Percentiles rank a stretch among this genome's conserved stretches.
Evolutionary conservation across 1,140 invertebrate genomes (phyloP).

Genomic region (Tetragonula clypearis): DNA sequence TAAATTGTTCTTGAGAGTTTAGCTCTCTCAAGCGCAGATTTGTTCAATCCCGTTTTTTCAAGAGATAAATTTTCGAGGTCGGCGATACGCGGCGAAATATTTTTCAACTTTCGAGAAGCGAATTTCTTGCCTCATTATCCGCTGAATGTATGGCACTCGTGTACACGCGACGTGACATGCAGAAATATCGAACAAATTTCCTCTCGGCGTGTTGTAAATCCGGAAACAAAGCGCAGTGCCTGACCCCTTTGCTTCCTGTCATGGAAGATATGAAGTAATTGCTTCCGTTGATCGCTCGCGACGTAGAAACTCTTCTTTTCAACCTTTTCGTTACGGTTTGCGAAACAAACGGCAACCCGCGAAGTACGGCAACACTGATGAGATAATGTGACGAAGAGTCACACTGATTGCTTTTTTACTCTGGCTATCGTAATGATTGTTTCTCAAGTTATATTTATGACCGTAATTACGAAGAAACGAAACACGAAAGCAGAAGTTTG

Average conservation of each 20-base stretch:
- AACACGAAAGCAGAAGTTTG: neutral
- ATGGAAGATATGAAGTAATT: slow-evolving; percentile 40
- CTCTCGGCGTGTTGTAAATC: slow-evolving; percentile 30
- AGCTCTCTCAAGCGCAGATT: neutral
- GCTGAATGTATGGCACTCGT: neutral
- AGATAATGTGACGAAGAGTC: neutral
- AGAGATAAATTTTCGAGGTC: neutral
- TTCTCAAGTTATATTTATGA: neutral
- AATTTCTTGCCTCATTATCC: slow-evolving; percentile 14
- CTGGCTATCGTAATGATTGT: no score
- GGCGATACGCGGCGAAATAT: neutral
- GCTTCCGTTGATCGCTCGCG: slow-evolving; percentile 26
- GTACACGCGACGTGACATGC: slow-evolving; percentile 31
- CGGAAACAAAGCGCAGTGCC: slow-evolving; percentile 20
- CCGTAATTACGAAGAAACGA: neutral
- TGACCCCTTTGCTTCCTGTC: slow-evolving; percentile 33
- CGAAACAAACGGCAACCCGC: neutral
- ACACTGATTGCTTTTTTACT: neutral
- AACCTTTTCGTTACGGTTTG: neutral
- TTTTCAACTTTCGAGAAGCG: slow-evolving; percentile 1
- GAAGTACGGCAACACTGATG: neutral
- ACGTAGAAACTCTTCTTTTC: slow-evolving; percentile 21
- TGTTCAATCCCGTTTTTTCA: neutral
- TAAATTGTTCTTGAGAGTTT: neutral
- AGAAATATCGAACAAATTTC: slow-evolving; percentile 45